Percentiles rank a stretch among this genome's conserved stretches.
These are phyloP conservation scores for Myrmecobius fasciatus DNA, from an alignment of 2,113 vertebrate species.

Conservation along the genomic window DNA sequence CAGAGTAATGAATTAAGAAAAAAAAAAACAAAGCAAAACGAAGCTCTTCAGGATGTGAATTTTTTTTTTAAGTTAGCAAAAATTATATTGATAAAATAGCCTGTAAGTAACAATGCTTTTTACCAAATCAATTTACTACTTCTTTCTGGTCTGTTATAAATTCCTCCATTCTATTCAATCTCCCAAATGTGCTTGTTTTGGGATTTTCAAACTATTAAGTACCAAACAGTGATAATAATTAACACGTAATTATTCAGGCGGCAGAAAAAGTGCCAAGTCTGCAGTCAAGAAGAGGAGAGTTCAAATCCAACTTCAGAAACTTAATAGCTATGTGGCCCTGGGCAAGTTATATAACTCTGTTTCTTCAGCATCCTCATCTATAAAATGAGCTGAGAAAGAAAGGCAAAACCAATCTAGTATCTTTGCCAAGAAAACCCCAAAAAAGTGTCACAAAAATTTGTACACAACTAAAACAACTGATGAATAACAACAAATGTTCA, in stretches of 20 bases:
- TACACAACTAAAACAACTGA: background rate
- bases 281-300: too few species aligned
- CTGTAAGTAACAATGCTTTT: background rate
- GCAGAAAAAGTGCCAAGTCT: too few species aligned
- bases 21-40: conserved; percentile 7
- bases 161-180: background rate
- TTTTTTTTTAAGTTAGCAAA: conserved; percentile 23
- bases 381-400: background rate
- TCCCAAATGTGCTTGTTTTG: background rate
- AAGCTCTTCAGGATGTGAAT: background rate
- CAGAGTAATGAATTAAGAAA: background rate
- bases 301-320: too few species aligned
- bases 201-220: background rate
- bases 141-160: background rate
- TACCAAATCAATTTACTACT: background rate
- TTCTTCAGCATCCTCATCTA: background rate
- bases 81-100: background rate
- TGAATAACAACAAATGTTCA: background rate
- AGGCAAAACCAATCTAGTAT: background rate
- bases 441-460: background rate
- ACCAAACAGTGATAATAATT: background rate
- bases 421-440: background rate
- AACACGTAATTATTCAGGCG: background rate
- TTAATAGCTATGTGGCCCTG: background rate
- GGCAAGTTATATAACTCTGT: background rate